phyloP scores from a whole-genome alignment of 2,888 invertebrate genomes.

The Ischnura elegans region DNA sequence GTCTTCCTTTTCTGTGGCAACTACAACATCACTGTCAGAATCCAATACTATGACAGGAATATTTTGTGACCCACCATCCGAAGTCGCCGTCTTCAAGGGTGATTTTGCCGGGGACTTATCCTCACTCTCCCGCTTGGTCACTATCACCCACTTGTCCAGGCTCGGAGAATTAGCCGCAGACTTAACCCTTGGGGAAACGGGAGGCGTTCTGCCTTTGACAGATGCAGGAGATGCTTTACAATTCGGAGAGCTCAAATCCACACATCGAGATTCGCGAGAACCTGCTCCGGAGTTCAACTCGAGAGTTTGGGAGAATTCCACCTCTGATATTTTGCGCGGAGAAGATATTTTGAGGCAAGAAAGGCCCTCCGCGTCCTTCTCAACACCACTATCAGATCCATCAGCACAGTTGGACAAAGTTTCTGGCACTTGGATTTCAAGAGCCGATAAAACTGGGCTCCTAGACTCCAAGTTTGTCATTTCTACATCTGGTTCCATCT shows the following conservation, averaged over 20 bases:
- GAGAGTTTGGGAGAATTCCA: background rate
- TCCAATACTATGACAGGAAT: background rate
- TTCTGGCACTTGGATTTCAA: background rate
- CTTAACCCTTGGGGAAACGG: slow-evolving; percentile 41
- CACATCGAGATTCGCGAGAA: background rate
- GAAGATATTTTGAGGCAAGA: background rate
- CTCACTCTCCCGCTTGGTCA: slow-evolving; percentile 6
- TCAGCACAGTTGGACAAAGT: background rate
- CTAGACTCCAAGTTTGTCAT: too few relatives aligned
- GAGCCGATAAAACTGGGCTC: background rate
- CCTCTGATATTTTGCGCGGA: background rate
- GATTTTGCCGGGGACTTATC: background rate
- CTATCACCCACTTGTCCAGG: slow-evolving; percentile 45
- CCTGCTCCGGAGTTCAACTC: background rate
- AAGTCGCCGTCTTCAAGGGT: background rate
- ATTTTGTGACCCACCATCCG: background rate
- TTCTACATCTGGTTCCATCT: background rate
- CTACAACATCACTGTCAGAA: slow-evolving; percentile 11
- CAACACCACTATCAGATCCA: background rate
- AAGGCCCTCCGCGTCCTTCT: background rate
- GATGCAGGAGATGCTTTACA: background rate
- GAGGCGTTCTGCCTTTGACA: background rate
- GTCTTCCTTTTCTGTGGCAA: background rate
- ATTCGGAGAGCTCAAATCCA: background rate
- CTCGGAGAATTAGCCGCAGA: background rate